Base-by-base conservation (phyloP, 1,140 invertebrate genomes). In the Pemphigus obesinymphae region DNA sequence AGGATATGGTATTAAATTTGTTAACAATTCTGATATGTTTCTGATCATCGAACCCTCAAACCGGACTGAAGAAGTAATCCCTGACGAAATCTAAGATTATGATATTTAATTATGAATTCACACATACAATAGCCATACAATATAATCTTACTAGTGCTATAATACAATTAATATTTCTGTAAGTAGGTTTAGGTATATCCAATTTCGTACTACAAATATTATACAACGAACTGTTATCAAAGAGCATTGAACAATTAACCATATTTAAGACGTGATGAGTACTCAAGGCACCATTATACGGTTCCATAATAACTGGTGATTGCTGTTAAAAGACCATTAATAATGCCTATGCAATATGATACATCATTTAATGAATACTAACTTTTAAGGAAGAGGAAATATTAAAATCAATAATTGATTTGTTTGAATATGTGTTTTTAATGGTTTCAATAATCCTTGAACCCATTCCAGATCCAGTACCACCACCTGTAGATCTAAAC, bases 181-280 rank as follows among this genome's bases (percentile, higher is more conserved):
- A 91, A 7, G 88, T 89, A 0, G 90, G 90, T n/a, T 90, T 84
- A 34, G 90, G 89, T 61, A 92, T 90, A 86, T 81, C 80, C 29
- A 85, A 82, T 63, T 73, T 82, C 7, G 81, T 78, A 0, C 82
- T 86, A 85, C 92, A 93, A 84, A 93, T 92, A 84, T 93, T 90
- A 85, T 93, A 93, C 83, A 96, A 94, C 72, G 93, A 94, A 85
- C 95, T 94, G 85, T 95, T 93, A 88, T 96, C 94, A n/a, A 95
- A 92, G 89, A 95, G 93, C 84, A 95, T 94, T 7, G 92, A 91
- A 85, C 93, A 94, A 86, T 93, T 93, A 6, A 91, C 93, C 84
- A 93, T 91, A 82, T 92, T 91, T 82, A 95, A 87, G 29, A 92
- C 94, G 5, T 91, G 91, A 85, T 94, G 93, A 0, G 93, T 94